Conservation (phyloP, 2,888 invertebrate genomes). For the Trypoxylon attenuatum region DNA sequence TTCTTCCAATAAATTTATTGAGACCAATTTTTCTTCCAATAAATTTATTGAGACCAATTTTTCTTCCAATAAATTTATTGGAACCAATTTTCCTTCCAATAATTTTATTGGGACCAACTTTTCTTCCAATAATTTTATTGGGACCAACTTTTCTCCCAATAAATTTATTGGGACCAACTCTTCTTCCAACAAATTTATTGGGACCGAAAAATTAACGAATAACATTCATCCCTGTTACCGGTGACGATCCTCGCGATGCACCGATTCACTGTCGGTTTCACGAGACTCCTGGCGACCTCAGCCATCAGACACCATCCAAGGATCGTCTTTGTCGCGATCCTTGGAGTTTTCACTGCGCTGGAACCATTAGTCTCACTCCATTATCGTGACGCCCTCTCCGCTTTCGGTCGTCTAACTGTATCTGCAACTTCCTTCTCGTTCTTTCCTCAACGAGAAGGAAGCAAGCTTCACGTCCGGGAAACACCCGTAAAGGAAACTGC, state of each 20-base stretch:
- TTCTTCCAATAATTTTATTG: too few relatives aligned
- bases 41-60: too few relatives aligned
- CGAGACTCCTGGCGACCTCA: background rate
- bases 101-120: too few relatives aligned
- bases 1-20: too few relatives aligned
- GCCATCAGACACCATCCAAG: slow-evolving; percentile 1
- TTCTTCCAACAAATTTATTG: too few relatives aligned
- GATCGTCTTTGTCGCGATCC: slow-evolving; percentile 18
- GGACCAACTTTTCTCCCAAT: too few relatives aligned
- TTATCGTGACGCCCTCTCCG: slow-evolving; percentile 46
- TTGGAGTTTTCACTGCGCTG: slow-evolving; percentile 55
- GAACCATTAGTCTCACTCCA: slow-evolving; percentile 55
- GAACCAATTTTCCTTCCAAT: too few relatives aligned
- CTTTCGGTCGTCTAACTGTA: slow-evolving; percentile 62
- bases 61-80: too few relatives aligned
- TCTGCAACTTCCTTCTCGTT: slow-evolving; percentile 36
- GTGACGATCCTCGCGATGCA: background rate
- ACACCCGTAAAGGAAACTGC: slow-evolving; percentile 37
- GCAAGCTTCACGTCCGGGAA: slow-evolving; percentile 53
- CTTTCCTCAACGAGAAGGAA: slow-evolving; percentile 25
- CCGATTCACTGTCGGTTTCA: slow-evolving; percentile 64
- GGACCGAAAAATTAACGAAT: background rate
- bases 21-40: too few relatives aligned
- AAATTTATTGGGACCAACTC: too few relatives aligned
- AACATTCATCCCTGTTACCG: background rate